Base-by-base conservation (phyloP, 2,797 vertebrate genomes). In the Lerista edwardsae region DNA sequence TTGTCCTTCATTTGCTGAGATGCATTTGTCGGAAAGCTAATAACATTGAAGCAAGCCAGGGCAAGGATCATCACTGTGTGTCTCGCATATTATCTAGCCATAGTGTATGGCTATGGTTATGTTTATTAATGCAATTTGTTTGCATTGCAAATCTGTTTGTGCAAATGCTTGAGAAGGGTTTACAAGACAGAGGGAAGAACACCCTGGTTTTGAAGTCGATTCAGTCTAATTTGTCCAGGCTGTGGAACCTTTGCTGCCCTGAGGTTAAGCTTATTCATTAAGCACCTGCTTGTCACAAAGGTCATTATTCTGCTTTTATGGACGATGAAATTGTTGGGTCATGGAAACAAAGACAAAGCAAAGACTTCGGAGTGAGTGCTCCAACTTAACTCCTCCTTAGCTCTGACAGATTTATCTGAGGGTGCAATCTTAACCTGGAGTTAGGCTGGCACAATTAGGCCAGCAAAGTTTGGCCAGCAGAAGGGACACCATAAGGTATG, bases 21-120 rank as follows among this genome's bases (percentile, higher is more conserved):
- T 9, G 79, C 71, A 69, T 87, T 87, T 76, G 64, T 84, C 77
- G 80, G 73, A 72, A 87, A 84, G 44, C 77, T 76, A 80, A 76
- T 57, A 84, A 59, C 57, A 80, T 21, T 64, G 65, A 76, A 80
- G 82, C 15, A 34, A 80, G 57, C 36, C 65, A 64, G 77, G 65
- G 65, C 81, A 75, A 79, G 64, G 57, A 55, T 61, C 69, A 55
- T 61, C 69, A 67, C n/a, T 29, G 2, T 61, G 36, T 75, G 62
- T 34, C 41, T 83, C 65, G 17, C 64, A 51, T 14, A 47, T 79
- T 79, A 82, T 68, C 36, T 84, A 44, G 78, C 71, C 75, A 21
- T 4, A 12, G 21, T 41, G 36, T 21, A 47, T 34, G 31, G n/a
- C 61, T 86, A 67, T 29, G 39, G 29, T 80, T 80, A 87, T 76